phyloP scores from a whole-genome alignment of 2,113 vertebrate species.

The Odontophorus gujanensis region DNA sequence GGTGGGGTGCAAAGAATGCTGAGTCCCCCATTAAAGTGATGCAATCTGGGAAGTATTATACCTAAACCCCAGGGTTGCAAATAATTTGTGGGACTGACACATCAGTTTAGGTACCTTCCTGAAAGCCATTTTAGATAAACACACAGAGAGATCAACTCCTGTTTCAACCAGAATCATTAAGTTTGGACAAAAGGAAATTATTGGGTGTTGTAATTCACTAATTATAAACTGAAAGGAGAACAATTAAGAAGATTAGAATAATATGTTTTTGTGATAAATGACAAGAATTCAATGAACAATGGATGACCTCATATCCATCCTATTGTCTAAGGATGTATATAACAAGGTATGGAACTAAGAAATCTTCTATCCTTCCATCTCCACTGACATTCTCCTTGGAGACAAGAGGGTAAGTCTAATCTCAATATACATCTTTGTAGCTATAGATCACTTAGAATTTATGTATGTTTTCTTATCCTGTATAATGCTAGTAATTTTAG shows the following conservation, averaged over 20 bases:
- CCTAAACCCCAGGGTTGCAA: background rate
- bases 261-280: background rate
- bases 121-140: background rate
- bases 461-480: background rate
- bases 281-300: background rate
- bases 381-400: background rate
- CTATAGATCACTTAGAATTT: background rate
- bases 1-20: background rate
- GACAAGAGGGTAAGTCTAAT: background rate
- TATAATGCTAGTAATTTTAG: background rate
- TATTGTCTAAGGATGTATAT: background rate
- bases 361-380: background rate
- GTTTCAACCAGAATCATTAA: background rate
- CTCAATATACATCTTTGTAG: background rate
- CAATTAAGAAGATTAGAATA: background rate
- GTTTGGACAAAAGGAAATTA: background rate
- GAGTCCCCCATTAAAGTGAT: background rate
- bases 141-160: background rate
- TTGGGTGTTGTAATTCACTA: background rate
- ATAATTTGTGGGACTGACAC: background rate
- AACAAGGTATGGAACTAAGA: background rate
- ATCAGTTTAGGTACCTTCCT: background rate
- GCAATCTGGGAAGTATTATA: background rate
- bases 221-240: background rate
- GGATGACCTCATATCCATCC: background rate